Conservation (phyloP, 2,797 vertebrate genomes). For the Mionectes olivaceus region DNA sequence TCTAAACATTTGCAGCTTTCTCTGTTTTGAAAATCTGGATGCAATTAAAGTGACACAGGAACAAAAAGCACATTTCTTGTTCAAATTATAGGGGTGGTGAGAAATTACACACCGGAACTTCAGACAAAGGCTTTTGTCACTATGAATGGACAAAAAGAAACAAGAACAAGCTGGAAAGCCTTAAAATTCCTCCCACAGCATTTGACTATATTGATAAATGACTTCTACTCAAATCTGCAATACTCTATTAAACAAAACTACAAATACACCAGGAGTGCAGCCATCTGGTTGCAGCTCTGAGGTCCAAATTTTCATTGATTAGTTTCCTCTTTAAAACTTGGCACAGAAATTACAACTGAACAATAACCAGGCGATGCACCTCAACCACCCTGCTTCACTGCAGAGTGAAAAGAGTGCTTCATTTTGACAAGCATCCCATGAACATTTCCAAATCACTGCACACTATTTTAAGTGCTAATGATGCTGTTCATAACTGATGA, state of each 20-base stretch:
- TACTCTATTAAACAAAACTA: conserved; percentile 1
- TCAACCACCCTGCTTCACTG: background rate
- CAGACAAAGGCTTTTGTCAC: background rate
- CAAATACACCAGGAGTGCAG: background rate
- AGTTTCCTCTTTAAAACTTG: background rate
- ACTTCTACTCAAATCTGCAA: background rate
- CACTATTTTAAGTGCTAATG: background rate
- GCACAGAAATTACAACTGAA: background rate
- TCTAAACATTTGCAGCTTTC: background rate
- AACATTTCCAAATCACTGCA: background rate
- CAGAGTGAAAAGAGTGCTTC: background rate
- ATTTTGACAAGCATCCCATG: background rate
- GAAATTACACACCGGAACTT: background rate
- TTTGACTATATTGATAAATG: background rate
- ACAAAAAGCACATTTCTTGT: background rate
- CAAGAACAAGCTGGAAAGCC: background rate
- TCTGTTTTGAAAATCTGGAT: conserved; percentile 14
- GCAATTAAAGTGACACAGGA: background rate
- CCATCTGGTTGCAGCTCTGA: background rate
- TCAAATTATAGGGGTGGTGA: background rate
- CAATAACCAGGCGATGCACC: background rate
- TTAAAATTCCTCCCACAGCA: background rate
- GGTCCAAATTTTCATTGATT: background rate
- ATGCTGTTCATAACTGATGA: background rate
- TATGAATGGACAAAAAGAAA: conserved; percentile 1